Evolutionary conservation across 2,113 vertebrate species (phyloP), one percentile per base, ranked within the genome.

Genomic region (Pelobates fuscus): DNA sequence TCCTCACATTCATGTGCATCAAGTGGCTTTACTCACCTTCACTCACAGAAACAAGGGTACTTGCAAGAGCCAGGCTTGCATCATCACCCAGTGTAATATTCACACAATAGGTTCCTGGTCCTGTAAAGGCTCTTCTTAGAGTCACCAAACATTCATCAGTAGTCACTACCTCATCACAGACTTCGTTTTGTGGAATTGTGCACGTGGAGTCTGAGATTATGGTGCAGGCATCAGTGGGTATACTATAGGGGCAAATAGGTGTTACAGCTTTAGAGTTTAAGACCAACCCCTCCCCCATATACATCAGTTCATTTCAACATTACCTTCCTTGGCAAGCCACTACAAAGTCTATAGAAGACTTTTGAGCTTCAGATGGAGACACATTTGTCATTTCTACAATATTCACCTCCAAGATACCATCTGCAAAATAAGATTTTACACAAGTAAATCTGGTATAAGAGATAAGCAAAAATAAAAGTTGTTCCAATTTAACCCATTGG

Each of bases 251-350:
- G n/a, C 65, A 37, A 76, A 71, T 41, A 41, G 14, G 2, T n/a
- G n/a, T n/a, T n/a, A n/a, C n/a, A n/a, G n/a, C n/a, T n/a, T n/a
- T n/a, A n/a, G n/a, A n/a, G n/a, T n/a, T n/a, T n/a, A n/a, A n/a
- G n/a, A n/a, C n/a, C n/a, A n/a, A 41, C 37, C 7, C 37, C 7
- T n/a, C n/a, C n/a, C n/a, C 37, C 37, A 41, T 8, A 41, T 41
- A 8, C 37, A 41, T 12, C 1, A 49, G 12, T 49, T 49, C 12
- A 37, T 10, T 6, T 37, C 5, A 37, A 10, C 44, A 49, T 25
- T 84, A 98, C 97, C 89, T 91, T 80, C 94, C 96, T 78, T 92
- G 81, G 82, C 94, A 99, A 80, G 91, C 92, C 69, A 99, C 92
- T 6, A 90, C 82, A 77, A 99, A 96, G 86, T 91, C 95, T 84